A percentile compares a stretch with the other conserved stretches of the same genome.
Conservation (phyloP, 2,797 vertebrate genomes). For the Dendrocincla fuliginosa region DNA sequence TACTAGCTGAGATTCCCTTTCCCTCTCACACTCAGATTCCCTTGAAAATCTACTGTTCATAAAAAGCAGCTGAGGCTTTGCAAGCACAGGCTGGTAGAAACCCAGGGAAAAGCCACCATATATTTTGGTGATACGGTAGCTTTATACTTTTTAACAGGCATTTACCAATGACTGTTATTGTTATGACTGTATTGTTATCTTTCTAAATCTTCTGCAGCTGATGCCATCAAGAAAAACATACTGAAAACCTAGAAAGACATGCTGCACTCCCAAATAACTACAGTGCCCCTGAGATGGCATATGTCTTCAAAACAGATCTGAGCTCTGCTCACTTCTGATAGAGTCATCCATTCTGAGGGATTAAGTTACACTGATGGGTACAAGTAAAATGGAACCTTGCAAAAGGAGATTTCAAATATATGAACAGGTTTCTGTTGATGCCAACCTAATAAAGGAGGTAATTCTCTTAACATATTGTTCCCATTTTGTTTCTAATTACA, state of each 20-base stretch:
- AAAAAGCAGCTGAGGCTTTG: background rate
- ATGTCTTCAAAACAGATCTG: background rate
- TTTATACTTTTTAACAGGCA: background rate
- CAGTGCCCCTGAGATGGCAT: background rate
- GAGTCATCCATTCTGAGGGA: background rate
- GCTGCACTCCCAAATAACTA: background rate
- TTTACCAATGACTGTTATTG: background rate
- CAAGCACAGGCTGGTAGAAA: background rate
- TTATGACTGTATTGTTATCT: background rate
- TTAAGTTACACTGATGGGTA: constrained; percentile 27
- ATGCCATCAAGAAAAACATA: background rate
- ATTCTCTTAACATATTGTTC: constrained; percentile 68
- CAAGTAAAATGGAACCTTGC: constrained; percentile 42
- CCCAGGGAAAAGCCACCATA: background rate
- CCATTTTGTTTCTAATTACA: constrained; percentile 78
- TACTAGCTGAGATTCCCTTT: background rate
- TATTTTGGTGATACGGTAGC: background rate
- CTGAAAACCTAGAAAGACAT: background rate
- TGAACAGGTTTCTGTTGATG: constrained; percentile 58
- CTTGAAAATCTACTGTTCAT: background rate
- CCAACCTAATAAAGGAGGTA: constrained; percentile 66
- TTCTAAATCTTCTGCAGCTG: background rate
- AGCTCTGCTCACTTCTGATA: background rate
- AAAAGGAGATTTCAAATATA: constrained; percentile 64
- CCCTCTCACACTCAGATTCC: background rate